phyloP scores from a whole-genome alignment of 2,888 invertebrate genomes.

The Drosophila fungiperda region DNA sequence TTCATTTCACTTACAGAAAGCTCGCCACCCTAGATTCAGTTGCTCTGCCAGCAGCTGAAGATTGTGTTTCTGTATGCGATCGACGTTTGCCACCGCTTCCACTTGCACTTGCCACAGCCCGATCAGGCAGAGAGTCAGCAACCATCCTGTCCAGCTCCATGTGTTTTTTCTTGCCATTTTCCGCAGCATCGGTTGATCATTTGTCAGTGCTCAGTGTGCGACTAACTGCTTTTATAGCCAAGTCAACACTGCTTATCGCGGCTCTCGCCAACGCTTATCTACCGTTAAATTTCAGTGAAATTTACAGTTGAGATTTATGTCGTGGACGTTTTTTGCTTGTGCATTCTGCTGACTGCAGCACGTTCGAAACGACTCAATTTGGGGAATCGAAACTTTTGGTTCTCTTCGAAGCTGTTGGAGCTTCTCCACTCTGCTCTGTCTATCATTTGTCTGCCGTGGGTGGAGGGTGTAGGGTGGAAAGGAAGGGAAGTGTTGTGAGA shows the following conservation, averaged over 20 bases:
- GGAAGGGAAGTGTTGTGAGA: constrained; percentile 9
- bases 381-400: constrained; percentile 6
- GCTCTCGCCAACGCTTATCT: constrained; percentile 41
- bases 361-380: constrained; percentile 40
- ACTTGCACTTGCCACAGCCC: constrained; percentile 1
- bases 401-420: not conserved
- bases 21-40: constrained; percentile 73
- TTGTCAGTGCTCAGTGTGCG: constrained; percentile 15
- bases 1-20: constrained; percentile 73
- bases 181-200: constrained; percentile 22
- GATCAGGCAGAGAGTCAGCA: not conserved
- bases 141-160: constrained; percentile 23
- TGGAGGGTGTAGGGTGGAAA: not conserved
- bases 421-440: constrained; percentile 16
- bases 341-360: constrained; percentile 33
- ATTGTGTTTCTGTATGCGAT: constrained; percentile 72
- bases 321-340: not conserved
- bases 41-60: constrained; percentile 67
- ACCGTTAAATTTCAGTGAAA: constrained; percentile 26
- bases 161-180: not conserved
- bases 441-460: constrained; percentile 33
- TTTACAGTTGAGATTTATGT: constrained; percentile 4
- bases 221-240: constrained; percentile 63
- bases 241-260: constrained; percentile 25
- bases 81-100: constrained; percentile 38